Percentiles rank a stretch among this genome's conserved stretches.
Evolutionary conservation across 2,113 vertebrate species (phyloP).

Genomic region (Pteronura brasiliensis): DNA sequence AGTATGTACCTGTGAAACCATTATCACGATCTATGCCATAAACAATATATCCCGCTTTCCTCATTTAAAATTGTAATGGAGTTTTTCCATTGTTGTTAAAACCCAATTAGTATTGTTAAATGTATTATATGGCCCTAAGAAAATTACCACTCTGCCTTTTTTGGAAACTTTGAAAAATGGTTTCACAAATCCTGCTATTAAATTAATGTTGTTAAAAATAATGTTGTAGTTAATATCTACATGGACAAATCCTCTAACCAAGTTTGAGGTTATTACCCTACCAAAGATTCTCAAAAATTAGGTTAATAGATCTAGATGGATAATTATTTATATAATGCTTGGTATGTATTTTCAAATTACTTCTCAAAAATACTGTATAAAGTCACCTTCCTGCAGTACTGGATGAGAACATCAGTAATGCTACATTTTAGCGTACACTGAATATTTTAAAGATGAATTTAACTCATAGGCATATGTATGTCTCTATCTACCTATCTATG

Average conservation of each 20-base stretch:
- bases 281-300: background rate
- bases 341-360: background rate
- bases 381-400: background rate
- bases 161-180: background rate
- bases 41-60: background rate
- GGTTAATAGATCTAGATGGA: background rate
- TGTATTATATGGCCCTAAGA: background rate
- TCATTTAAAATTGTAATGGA: background rate
- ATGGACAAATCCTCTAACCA: background rate
- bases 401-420: background rate
- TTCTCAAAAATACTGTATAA: conserved; percentile 13
- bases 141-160: background rate
- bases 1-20: background rate
- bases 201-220: background rate
- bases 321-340: background rate
- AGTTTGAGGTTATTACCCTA: background rate
- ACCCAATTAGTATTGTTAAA: background rate
- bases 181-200: background rate
- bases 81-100: background rate
- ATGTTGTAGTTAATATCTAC: background rate
- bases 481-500: background rate
- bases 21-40: background rate
- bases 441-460: background rate
- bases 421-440: background rate
- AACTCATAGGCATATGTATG: background rate